A percentile compares a stretch with the other conserved stretches of the same genome.
phyloP scores from a whole-genome alignment of 2,113 vertebrate genomes.

The Arizona elegans region DNA sequence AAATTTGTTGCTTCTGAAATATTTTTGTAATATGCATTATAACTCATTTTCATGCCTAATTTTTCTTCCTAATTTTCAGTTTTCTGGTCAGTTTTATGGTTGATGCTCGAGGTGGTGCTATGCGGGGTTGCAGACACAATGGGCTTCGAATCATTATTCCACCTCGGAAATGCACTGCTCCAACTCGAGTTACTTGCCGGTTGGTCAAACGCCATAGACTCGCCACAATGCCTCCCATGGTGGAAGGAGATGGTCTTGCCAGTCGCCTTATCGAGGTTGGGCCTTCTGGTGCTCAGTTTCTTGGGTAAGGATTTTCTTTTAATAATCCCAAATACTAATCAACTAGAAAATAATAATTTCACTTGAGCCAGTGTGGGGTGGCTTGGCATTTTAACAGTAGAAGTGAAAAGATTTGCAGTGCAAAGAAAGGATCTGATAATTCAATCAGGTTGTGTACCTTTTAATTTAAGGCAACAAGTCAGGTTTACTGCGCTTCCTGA shows the following conservation, averaged over 20 bases:
- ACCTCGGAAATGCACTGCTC: slow-evolving; percentile 91
- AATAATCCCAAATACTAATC: neutral
- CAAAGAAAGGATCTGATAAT: neutral
- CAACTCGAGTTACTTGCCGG: slow-evolving; percentile 92
- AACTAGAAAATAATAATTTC: fast-evolving
- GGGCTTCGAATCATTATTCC: slow-evolving; percentile 95
- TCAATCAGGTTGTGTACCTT: neutral
- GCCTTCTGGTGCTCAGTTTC: slow-evolving; percentile 95
- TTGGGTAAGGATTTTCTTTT: slow-evolving; percentile 84
- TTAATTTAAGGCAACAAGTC: slow-evolving; percentile 17
- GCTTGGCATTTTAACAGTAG: slow-evolving; percentile 15
- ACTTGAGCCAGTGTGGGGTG: neutral
- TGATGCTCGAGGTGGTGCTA: slow-evolving; percentile 94
- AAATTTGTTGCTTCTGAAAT: neutral
- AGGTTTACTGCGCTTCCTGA: slow-evolving; percentile 24
- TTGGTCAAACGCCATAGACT: slow-evolving; percentile 93
- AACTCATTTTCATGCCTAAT: neutral
- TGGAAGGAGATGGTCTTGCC: slow-evolving; percentile 93
- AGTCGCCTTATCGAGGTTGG: slow-evolving; percentile 95
- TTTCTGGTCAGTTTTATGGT: slow-evolving; percentile 99
- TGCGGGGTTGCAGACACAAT: slow-evolving; percentile 94
- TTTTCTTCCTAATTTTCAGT: slow-evolving; percentile 67
- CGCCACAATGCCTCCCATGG: slow-evolving; percentile 95
- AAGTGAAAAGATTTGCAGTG: neutral
- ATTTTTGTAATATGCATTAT: neutral